Conservation (phyloP, 1,140 invertebrate species). For the Brachionus rotundiformis region DNA sequence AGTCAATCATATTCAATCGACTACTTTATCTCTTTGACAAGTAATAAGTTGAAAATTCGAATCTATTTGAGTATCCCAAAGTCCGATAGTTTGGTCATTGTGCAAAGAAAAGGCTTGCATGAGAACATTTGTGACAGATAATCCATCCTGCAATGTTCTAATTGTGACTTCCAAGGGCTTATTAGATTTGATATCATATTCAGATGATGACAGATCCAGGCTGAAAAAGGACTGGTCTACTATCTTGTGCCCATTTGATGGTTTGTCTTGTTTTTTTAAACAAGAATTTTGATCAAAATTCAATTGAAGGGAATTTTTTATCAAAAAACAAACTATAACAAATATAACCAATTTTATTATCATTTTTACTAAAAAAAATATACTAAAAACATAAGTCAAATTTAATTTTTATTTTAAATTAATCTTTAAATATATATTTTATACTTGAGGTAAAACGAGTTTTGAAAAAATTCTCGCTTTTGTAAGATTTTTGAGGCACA, state of each 20-base stretch:
- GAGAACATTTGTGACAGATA: not conserved
- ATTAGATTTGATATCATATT: not conserved
- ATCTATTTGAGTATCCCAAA: not conserved
- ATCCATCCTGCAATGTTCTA: not conserved
- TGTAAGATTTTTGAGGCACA: not conserved
- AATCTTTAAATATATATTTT: not conserved
- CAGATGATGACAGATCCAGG: not conserved
- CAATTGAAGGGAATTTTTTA: not conserved
- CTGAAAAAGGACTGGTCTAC: not conserved
- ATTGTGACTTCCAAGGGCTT: not conserved
- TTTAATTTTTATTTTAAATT: not conserved
- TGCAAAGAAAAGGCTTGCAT: not conserved
- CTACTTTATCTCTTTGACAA: not conserved
- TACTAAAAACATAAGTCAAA: not conserved
- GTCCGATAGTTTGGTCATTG: not conserved
- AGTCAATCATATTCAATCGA: no score
- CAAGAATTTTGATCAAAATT: not conserved
- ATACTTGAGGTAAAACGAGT: not conserved
- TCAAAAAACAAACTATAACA: conserved; percentile 1
- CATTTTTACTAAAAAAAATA: conserved; percentile 8
- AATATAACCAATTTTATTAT: not conserved
- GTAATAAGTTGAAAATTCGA: not conserved
- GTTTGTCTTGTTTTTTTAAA: not conserved
- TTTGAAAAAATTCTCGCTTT: not conserved
- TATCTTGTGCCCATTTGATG: not conserved